Conservation (phyloP, 1,140 invertebrate species). For the Pseudomyrmex concolor region DNA sequence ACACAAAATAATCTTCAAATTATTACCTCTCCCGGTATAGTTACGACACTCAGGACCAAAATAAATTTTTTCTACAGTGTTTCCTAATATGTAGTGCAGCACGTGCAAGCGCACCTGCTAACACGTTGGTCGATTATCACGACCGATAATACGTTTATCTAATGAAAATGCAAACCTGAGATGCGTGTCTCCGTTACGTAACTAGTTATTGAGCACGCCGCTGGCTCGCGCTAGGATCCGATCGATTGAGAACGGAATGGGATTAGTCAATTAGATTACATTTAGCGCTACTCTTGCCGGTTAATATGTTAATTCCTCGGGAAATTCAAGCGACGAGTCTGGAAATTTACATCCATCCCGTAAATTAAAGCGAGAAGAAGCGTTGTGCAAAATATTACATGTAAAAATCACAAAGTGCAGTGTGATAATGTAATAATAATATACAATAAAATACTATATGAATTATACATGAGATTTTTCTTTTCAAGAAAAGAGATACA, state of each 20-base stretch:
- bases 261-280: constrained; percentile 37
- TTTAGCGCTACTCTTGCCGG: constrained; percentile 5
- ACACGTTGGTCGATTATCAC: constrained; percentile 41
- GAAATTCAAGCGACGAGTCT: not conserved
- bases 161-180: constrained; percentile 56
- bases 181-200: constrained; percentile 44
- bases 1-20: constrained; percentile 6
- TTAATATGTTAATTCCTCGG: constrained; percentile 4
- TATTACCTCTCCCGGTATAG: not conserved
- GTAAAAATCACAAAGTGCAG: not conserved
- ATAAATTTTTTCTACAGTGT: constrained; percentile 6
- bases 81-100: not conserved
- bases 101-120: constrained; percentile 13
- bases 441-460: not conserved
- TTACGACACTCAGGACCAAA: not conserved
- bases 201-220: constrained; percentile 21
- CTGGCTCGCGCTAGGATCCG: not conserved
- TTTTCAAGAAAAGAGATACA: not conserved
- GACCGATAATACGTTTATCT: constrained; percentile 55
- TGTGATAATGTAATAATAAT: too few relatives aligned
- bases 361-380: not conserved
- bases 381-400: not conserved
- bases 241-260: constrained; percentile 28
- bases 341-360: not conserved
- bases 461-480: too few relatives aligned